Percentiles rank a stretch among this genome's conserved stretches.
phyloP scores from a whole-genome alignment of 2,888 invertebrate genomes.

The Nemurella pictetii region DNA sequence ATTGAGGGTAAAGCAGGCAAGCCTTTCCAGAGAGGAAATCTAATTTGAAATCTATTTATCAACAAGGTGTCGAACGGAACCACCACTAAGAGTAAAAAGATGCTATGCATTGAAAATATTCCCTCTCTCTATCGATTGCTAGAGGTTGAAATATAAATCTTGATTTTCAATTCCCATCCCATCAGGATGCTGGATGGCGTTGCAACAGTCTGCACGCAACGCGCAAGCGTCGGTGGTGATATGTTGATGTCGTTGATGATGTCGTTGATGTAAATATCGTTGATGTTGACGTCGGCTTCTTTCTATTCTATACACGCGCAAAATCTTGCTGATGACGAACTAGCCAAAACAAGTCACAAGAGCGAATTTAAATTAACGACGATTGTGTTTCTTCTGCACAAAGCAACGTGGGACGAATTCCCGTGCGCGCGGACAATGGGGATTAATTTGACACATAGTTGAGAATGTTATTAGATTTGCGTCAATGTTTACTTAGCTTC shows the following conservation, averaged over 20 bases:
- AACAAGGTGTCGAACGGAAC: conserved; percentile 27
- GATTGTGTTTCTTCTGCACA: too few relatives aligned
- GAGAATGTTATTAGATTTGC: background rate
- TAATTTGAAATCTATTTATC: conserved; percentile 33
- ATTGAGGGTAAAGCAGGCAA: background rate
- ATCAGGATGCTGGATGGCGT: background rate
- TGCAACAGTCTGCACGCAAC: background rate
- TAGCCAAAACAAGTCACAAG: background rate
- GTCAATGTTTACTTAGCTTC: background rate
- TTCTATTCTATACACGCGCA: background rate
- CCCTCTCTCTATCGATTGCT: conserved; percentile 8
- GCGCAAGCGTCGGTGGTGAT: background rate
- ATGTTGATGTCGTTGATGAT: background rate
- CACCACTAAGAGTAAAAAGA: conserved; percentile 22
- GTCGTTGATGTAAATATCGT: background rate
- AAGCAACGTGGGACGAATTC: background rate
- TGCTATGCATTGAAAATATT: conserved; percentile 28
- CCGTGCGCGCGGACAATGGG: background rate
- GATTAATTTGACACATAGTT: background rate
- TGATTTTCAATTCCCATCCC: conserved; percentile 15
- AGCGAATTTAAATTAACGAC: background rate
- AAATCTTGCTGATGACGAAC: background rate
- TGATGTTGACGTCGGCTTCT: background rate
- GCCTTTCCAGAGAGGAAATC: conserved; percentile 24
- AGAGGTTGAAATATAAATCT: conserved; percentile 24